Evolutionary conservation across 2,888 invertebrate species (phyloP).

Genomic region (Sphaeridia pumilis): DNA sequence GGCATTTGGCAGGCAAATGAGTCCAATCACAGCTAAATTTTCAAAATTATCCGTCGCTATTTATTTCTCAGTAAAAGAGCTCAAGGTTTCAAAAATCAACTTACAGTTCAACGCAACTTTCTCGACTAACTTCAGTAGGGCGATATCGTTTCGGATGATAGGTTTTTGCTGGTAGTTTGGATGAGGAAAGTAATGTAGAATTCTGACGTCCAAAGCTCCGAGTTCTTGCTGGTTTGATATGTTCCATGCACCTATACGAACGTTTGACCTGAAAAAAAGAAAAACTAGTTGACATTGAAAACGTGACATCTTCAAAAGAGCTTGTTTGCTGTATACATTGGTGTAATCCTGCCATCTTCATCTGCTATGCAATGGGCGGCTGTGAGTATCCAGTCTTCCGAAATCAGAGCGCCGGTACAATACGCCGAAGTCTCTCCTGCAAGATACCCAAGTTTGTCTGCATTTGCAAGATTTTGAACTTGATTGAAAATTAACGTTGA

Average conservation of each 20-base stretch:
- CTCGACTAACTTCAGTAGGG: slow-evolving; percentile 10
- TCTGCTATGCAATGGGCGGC: slow-evolving; percentile 19
- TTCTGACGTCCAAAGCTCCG: slow-evolving; percentile 12
- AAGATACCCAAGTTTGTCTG: too few relatives aligned
- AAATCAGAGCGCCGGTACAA: slow-evolving; percentile 16
- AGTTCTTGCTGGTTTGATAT: slow-evolving; percentile 7
- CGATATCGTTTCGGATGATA: slow-evolving; percentile 18
- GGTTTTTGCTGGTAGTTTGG: slow-evolving; percentile 14
- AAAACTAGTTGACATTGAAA: too few relatives aligned
- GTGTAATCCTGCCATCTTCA: too few relatives aligned
- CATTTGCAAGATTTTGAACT: too few relatives aligned
- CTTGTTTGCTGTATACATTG: too few relatives aligned
- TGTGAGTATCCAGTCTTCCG: slow-evolving; percentile 15
- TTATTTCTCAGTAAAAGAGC: too few relatives aligned
- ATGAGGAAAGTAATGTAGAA: slow-evolving; percentile 11
- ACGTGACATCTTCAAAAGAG: too few relatives aligned
- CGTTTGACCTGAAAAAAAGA: slow-evolving; percentile 17
- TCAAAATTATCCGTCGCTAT: too few relatives aligned
- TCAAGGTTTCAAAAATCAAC: too few relatives aligned
- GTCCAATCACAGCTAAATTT: too few relatives aligned
- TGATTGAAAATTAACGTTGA: too few relatives aligned
- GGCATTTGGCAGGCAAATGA: too few relatives aligned
- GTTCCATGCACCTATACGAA: slow-evolving; percentile 16
- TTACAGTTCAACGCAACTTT: slow-evolving; percentile 5
- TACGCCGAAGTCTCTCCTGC: slow-evolving; percentile 11